A percentile compares a stretch with the other conserved stretches of the same genome.
These are phyloP conservation scores for Heliangelus exortis DNA, from an alignment of 2,797 vertebrate species.

Conservation along the genomic window DNA sequence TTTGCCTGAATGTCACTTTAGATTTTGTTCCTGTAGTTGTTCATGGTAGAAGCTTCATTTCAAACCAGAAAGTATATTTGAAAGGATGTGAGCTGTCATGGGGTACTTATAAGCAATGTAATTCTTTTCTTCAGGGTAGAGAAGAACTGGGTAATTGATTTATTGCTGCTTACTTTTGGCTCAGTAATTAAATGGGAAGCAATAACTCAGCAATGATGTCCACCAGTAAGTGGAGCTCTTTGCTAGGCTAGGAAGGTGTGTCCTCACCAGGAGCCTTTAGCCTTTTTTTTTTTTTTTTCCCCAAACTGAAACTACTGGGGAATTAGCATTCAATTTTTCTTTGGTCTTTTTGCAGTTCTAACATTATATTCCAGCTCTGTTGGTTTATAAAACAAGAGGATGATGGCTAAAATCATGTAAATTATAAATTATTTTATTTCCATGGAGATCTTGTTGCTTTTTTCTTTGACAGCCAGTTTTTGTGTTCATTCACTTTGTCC, in stretches of 20 bases:
- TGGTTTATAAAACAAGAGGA: not conserved
- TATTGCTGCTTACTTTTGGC: not conserved
- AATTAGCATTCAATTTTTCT: not conserved
- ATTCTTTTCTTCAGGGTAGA: not conserved
- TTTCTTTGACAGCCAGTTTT: not conserved
- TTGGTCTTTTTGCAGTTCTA: not conserved
- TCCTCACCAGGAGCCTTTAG: not conserved
- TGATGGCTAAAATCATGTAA: not conserved
- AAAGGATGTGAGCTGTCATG: not conserved
- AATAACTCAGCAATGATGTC: not conserved
- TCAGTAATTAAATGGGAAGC: not conserved
- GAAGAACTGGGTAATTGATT: not conserved
- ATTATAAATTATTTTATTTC: not conserved
- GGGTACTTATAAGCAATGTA: not conserved
- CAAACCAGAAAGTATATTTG: not conserved
- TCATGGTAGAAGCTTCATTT: not conserved
- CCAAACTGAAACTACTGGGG: not conserved
- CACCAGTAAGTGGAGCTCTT: slow-evolving; percentile 72
- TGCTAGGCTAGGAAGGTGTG: slow-evolving; percentile 28
- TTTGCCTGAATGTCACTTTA: not conserved
- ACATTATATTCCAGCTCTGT: not conserved
- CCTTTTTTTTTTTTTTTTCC: not conserved
- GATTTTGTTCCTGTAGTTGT: not conserved
- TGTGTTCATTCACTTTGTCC: not conserved
- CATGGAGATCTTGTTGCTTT: not conserved